Evolutionary conservation across 2,797 vertebrate species (phyloP).

Genomic region (Rallus crepitans): DNA sequence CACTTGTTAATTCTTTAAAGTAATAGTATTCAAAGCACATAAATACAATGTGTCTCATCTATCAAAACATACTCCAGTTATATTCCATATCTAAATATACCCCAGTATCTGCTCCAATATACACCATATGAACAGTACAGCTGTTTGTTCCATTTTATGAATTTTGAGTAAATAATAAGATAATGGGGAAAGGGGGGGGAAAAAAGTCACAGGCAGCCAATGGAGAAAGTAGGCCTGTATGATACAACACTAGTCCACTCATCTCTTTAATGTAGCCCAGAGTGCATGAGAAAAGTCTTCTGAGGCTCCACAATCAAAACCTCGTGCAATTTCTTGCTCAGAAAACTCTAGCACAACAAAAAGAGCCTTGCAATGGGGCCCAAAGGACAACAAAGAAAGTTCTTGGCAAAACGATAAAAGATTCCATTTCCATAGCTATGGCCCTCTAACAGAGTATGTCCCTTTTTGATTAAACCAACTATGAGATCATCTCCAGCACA

Average conservation of each 20-base stretch:
- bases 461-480: conserved; percentile 60
- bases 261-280: conserved; percentile 21
- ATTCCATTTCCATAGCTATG: conserved; percentile 40
- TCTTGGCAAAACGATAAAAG: conserved; percentile 43
- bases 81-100: neutral
- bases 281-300: neutral
- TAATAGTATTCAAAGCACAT: neutral
- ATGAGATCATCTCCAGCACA: conserved; percentile 57
- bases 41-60: neutral
- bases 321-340: neutral
- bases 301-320: conserved; percentile 21
- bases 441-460: neutral
- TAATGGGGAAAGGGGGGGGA: neutral
- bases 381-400: conserved; percentile 52
- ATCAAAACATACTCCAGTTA: neutral
- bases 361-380: conserved; percentile 28
- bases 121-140: neutral
- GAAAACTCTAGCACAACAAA: conserved; percentile 4
- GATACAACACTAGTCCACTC: neutral
- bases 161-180: neutral
- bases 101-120: neutral
- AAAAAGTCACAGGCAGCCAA: neutral
- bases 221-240: neutral
- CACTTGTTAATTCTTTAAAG: neutral
- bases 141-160: neutral